phyloP scores from a whole-genome alignment of 2,888 invertebrate species.

The Gisinianus flammeolus region DNA sequence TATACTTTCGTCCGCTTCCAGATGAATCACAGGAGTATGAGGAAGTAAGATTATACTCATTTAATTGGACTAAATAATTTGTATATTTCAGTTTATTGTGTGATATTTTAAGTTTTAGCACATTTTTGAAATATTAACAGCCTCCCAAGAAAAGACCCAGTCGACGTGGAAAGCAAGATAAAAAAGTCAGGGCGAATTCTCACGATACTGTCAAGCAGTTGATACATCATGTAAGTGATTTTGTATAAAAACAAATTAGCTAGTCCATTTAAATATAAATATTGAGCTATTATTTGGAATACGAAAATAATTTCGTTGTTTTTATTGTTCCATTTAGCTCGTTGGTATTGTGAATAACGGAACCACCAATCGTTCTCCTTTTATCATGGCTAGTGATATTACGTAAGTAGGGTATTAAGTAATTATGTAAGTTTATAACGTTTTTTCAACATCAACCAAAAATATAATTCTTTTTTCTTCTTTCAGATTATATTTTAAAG shows the following conservation, averaged over 20 bases:
- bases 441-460: no score
- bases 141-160: slow-evolving; percentile 23
- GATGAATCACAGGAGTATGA: slow-evolving; percentile 8
- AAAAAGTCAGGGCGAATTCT: slow-evolving; percentile 12
- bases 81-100: no score
- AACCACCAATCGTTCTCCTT: not conserved
- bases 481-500: slow-evolving; percentile 61
- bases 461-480: no score
- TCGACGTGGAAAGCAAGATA: slow-evolving; percentile 21
- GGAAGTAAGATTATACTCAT: slow-evolving; percentile 5
- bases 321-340: slow-evolving; percentile 4
- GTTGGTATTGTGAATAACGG: not conserved
- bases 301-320: no score
- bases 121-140: not conserved
- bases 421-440: no score
- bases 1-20: slow-evolving; percentile 1
- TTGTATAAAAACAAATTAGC: no score
- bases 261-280: not conserved
- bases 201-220: slow-evolving; percentile 15
- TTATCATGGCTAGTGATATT: slow-evolving; percentile 63
- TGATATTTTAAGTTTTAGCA: not conserved
- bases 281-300: not conserved
- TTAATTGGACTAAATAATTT: no score
- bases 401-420: no score
- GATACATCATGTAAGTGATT: slow-evolving; percentile 11